phyloP scores from a whole-genome alignment of 2,113 vertebrate species.

The Pollachius pollachius region DNA sequence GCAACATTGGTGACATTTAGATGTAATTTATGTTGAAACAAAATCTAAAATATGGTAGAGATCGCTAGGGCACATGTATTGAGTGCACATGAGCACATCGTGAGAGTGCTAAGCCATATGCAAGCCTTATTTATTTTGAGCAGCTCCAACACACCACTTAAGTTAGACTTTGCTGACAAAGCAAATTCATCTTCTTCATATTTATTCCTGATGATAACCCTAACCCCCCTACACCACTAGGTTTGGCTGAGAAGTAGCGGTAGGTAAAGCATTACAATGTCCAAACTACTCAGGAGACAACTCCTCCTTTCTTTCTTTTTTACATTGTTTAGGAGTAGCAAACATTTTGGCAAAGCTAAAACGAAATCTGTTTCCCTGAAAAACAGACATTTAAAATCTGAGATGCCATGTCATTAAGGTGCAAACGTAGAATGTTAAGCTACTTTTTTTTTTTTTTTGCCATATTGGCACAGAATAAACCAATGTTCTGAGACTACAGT shows the following conservation, averaged over 20 bases:
- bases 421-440: slow-evolving; percentile 18
- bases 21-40: background rate
- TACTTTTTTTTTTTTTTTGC: slow-evolving; percentile 13
- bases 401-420: slow-evolving; percentile 7
- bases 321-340: background rate
- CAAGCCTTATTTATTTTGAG: slow-evolving; percentile 33
- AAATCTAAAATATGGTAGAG: slow-evolving; percentile 4
- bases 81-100: slow-evolving; percentile 40
- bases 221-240: background rate
- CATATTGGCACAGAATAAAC: slow-evolving; percentile 8
- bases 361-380: background rate
- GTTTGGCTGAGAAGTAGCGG: background rate
- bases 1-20: background rate
- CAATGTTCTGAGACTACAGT: slow-evolving; percentile 66
- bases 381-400: slow-evolving; percentile 18
- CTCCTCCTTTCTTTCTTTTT: background rate
- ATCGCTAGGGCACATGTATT: slow-evolving; percentile 32
- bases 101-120: slow-evolving; percentile 39
- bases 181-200: background rate
- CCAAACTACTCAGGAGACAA: too few species aligned
- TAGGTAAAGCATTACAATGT: too few species aligned
- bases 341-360: slow-evolving; percentile 6
- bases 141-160: slow-evolving; percentile 7
- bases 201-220: background rate
- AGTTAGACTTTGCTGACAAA: slow-evolving; percentile 14